Conservation (phyloP, 2,797 vertebrate species). For the Rhincodon typus region DNA sequence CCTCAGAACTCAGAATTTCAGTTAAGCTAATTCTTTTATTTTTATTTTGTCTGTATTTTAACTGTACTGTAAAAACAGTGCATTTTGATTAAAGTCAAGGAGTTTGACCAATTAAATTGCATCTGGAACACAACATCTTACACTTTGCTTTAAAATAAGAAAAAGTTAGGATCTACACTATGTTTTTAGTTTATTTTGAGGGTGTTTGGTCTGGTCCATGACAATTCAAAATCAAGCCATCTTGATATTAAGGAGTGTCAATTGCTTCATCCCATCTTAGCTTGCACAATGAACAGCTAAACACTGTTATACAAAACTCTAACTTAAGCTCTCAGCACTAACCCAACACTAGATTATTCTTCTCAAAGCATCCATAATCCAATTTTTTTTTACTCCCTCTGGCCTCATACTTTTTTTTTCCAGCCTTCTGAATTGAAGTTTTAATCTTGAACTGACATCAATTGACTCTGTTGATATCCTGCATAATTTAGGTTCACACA, state of each 20-base stretch:
- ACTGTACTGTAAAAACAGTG: no score
- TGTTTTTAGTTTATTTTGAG: no score
- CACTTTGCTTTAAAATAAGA: no score
- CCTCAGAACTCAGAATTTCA: no score
- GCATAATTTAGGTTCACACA: slow-evolving; percentile 59
- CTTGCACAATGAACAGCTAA: not conserved
- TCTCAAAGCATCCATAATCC: slow-evolving; percentile 5
- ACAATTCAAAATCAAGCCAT: not conserved
- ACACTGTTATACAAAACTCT: not conserved
- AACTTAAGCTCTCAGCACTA: not conserved
- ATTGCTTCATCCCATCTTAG: not conserved
- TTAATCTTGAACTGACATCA: slow-evolving; percentile 42
- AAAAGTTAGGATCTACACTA: no score
- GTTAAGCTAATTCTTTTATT: no score
- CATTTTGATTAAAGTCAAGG: no score
- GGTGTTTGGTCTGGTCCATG: no score
- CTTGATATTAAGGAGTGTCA: not conserved
- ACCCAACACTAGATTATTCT: slow-evolving; percentile 15
- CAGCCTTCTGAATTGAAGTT: slow-evolving; percentile 23
- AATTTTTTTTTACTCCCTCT: not conserved
- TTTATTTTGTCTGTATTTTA: no score
- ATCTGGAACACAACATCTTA: no score
- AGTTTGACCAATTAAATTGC: no score
- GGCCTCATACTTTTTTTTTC: not conserved
- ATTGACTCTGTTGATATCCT: slow-evolving; percentile 56